phyloP scores from a whole-genome alignment of 2,797 vertebrate species.

The Neosilurus hyrtlii region DNA sequence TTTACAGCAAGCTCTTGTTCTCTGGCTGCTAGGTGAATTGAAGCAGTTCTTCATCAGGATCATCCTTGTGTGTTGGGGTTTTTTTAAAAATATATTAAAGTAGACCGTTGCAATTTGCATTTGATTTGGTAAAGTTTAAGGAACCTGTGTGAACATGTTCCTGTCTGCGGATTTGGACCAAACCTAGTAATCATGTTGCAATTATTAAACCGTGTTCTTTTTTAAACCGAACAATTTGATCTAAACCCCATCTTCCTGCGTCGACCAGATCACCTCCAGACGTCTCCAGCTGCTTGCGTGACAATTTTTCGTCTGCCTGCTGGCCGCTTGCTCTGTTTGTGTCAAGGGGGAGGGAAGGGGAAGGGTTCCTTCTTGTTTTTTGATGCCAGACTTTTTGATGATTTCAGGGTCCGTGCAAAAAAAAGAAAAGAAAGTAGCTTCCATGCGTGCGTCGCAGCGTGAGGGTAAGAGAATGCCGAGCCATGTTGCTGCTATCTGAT shows the following conservation, averaged over 20 bases:
- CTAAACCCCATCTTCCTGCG: not conserved
- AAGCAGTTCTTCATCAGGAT: not conserved
- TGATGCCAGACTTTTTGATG: constrained; percentile 37
- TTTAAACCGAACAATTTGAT: not conserved
- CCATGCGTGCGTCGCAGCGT: not conserved
- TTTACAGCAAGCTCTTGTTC: constrained; percentile 64
- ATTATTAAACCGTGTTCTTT: not conserved
- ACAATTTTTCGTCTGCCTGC: not conserved
- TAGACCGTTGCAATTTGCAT: not conserved
- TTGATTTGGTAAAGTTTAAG: not conserved
- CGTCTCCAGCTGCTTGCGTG: constrained; percentile 13
- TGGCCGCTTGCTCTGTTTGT: not conserved
- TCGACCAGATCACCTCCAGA: not conserved
- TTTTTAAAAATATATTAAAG: no score
- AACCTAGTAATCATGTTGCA: not conserved
- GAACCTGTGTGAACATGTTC: no score
- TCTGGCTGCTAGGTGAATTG: constrained; percentile 58
- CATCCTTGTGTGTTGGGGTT: not conserved
- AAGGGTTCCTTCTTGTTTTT: not conserved
- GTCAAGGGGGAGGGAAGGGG: not conserved
- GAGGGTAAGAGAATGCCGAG: constrained; percentile 26
- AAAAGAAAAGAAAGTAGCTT: not conserved
- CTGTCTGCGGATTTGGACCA: not conserved
- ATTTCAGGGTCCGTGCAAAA: constrained; percentile 39
- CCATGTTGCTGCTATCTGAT: constrained; percentile 44